Evolutionary conservation across 1,140 invertebrate species (phyloP).

Genomic region (Lasaia peninsularis): DNA sequence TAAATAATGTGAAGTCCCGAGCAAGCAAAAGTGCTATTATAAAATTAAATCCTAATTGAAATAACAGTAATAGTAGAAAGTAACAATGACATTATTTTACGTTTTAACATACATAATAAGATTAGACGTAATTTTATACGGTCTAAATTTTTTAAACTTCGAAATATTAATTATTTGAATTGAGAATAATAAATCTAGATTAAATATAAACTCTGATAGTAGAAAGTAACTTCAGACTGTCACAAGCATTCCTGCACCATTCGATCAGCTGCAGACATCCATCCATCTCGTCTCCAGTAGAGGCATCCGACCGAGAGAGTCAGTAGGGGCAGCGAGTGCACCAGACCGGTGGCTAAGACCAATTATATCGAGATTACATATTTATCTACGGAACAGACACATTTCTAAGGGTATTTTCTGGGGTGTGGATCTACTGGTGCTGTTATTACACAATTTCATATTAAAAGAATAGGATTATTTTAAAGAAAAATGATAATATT

Average conservation of each 20-base stretch:
- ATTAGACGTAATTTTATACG: too few relatives aligned
- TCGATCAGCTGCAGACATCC: slow-evolving; percentile 17
- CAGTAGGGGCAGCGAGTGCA: slow-evolving; percentile 50
- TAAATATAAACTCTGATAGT: background rate
- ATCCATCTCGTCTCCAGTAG: slow-evolving; percentile 16
- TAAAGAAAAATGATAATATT: too few relatives aligned
- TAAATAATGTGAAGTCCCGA: too few relatives aligned
- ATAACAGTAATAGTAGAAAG: too few relatives aligned
- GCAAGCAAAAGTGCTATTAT: too few relatives aligned
- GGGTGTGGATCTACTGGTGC: slow-evolving; percentile 27
- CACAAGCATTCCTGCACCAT: slow-evolving; percentile 17
- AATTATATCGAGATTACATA: slow-evolving; percentile 74
- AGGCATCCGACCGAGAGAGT: slow-evolving; percentile 40
- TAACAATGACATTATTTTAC: too few relatives aligned
- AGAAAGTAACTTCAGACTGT: slow-evolving; percentile 7
- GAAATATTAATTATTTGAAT: too few relatives aligned
- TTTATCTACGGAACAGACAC: slow-evolving; percentile 59
- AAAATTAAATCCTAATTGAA: too few relatives aligned
- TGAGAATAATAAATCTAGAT: too few relatives aligned
- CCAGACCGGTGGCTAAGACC: slow-evolving; percentile 45
- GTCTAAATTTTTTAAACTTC: too few relatives aligned
- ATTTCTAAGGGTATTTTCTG: slow-evolving; percentile 42
- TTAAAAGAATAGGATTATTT: too few relatives aligned
- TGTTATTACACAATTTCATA: slow-evolving; percentile 23
- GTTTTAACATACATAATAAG: too few relatives aligned